Conservation (phyloP, 2,797 vertebrate species). For the Lepilemur ruficaudatus region DNA sequence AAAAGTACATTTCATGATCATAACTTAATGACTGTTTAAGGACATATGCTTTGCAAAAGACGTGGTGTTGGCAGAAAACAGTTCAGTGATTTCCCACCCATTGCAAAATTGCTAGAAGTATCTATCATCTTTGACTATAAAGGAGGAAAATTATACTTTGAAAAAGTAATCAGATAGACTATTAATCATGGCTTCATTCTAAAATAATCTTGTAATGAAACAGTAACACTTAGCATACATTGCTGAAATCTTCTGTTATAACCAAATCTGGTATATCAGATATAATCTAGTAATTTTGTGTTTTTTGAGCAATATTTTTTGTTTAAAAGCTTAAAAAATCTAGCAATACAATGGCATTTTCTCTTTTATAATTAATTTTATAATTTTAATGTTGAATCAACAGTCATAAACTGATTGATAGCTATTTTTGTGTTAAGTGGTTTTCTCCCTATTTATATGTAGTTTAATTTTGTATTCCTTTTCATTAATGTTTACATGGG, state of each 20-base stretch:
- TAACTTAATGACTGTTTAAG: background rate
- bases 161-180: conserved; percentile 31
- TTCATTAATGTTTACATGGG: background rate
- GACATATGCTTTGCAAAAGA: background rate
- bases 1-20: background rate
- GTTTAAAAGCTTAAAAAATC: background rate
- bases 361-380: conserved; percentile 32
- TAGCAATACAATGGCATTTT: background rate
- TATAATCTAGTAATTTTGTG: background rate
- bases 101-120: conserved; percentile 13
- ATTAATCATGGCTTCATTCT: background rate
- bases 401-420: background rate
- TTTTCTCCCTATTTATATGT: background rate
- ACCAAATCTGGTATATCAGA: background rate
- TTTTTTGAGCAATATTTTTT: background rate
- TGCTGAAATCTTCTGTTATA: conserved; percentile 33
- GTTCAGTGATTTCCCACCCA: background rate
- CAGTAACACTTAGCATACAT: background rate
- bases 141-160: background rate
- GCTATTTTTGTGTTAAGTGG: background rate
- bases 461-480: background rate
- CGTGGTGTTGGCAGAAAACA: background rate
- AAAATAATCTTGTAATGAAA: conserved; percentile 1
- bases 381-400: background rate
- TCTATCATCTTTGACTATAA: background rate